phyloP scores from a whole-genome alignment of 1,140 invertebrate genomes.

The Drosophila orosa region DNA sequence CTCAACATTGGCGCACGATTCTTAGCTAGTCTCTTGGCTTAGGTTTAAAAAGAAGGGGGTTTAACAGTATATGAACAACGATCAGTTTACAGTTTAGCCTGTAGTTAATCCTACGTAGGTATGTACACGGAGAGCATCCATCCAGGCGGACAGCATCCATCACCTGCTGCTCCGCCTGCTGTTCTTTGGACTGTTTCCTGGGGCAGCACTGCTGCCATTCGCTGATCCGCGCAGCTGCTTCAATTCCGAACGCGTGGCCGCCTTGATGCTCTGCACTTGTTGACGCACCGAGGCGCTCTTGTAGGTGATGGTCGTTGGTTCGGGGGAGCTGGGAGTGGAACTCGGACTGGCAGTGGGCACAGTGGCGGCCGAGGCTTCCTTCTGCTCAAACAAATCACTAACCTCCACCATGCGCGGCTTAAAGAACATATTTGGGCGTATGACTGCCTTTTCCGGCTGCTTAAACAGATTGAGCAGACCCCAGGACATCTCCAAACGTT shows the following conservation, averaged over 20 bases:
- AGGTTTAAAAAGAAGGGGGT: background rate
- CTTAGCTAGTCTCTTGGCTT: conserved; percentile 13
- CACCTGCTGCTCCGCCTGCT: conserved; percentile 72
- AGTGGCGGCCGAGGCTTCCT: background rate
- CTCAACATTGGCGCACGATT: conserved; percentile 40
- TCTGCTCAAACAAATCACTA: conserved; percentile 86
- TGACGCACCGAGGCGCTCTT: conserved; percentile 68
- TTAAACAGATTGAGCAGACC: conserved; percentile 85
- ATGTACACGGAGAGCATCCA: conserved; percentile 59
- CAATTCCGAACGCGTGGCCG: conserved; percentile 63
- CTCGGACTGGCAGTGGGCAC: conserved; percentile 2
- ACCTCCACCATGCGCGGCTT: conserved; percentile 87
- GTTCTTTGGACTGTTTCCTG: conserved; percentile 35
- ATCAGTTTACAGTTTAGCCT: conserved; percentile 32
- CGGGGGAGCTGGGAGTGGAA: background rate
- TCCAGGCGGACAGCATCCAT: conserved; percentile 32
- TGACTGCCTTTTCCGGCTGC: conserved; percentile 80
- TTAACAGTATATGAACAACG: conserved; percentile 69
- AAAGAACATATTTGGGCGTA: conserved; percentile 84
- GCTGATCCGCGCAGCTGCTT: conserved; percentile 68
- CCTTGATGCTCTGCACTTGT: conserved; percentile 74
- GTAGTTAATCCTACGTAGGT: conserved; percentile 40
- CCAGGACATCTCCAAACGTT: conserved; percentile 80
- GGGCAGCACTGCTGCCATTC: conserved; percentile 3
- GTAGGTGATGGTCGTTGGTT: conserved; percentile 42